Base-by-base conservation (phyloP, 1,140 invertebrate species). In the Leptinotarsa defecta region DNA sequence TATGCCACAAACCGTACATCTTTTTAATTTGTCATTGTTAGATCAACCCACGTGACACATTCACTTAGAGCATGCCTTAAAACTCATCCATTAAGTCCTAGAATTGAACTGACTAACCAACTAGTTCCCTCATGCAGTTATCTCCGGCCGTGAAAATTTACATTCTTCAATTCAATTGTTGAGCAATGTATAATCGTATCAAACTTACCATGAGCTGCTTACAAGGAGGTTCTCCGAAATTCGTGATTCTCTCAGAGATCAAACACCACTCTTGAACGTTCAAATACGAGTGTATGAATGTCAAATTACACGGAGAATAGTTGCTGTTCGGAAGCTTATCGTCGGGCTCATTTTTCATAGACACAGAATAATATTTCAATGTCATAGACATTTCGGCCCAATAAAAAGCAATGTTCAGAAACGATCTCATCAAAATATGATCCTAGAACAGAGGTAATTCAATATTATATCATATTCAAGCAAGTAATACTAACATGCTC, bases 201-300 rank as follows among this genome's bases (percentile, higher is more conserved):
- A 63, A 24, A 78, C 76, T 75, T 79, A 84, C 83, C 82, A 84
- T 79, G 17, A 82, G 77, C 73, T 79, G 49, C 76, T 84, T 84
- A 74, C 83, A 85, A 34, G 79, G 77, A 64, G 74, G 65, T 76
- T 83, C 80, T 49, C 84, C 84, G 77, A 85, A 85, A 82, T 85
- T 85, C n/a, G 71, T 82, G 57, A 85, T 83, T 68, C 84, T 81
- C 78, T 85, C 79, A 11, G 80, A 81, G 74, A 85, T 81, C 34
- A 82, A 70, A 68, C 81, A 79, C 84, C 84, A 85, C 64, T 84
- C 80, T 69, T 81, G 77, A 3, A 77, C 71, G 11, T 76, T 79
- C 34, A 85, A 69, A 76, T 84, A 85, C 20, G 81, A 74, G 76
- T 85, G 84, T 48, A 85, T 63, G 76, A 81, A 84, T 8, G 79